Evolutionary conservation across 2,113 vertebrate species (phyloP).

Genomic region (Pelecanus crispus): DNA sequence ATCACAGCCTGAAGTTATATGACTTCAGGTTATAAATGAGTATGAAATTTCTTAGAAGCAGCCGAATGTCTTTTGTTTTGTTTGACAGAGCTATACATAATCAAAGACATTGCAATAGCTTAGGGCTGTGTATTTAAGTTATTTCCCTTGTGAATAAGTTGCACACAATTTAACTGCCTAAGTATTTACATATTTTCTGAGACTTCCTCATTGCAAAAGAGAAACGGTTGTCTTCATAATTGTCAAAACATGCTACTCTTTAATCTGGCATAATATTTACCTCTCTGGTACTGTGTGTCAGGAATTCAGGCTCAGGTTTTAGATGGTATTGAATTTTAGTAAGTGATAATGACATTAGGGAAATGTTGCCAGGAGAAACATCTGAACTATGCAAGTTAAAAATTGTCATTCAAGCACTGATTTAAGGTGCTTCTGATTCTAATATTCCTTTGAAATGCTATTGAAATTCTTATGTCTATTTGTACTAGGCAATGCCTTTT

Average conservation of each 20-base stretch:
- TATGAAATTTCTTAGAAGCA: not conserved
- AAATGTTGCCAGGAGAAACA: conserved; percentile 42
- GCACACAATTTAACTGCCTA: conserved; percentile 9
- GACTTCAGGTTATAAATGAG: not conserved
- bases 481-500: not conserved
- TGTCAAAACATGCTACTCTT: conserved; percentile 49
- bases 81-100: not conserved
- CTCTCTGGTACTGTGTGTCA: conserved; percentile 11
- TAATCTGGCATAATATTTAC: conserved; percentile 41
- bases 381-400: conserved; percentile 44
- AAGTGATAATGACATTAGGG: conserved; percentile 47
- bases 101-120: not conserved
- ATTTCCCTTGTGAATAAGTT: not conserved
- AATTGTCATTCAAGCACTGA: not conserved
- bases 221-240: conserved; percentile 10
- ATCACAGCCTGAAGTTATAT: not conserved
- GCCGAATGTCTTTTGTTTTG: not conserved
- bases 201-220: conserved; percentile 30
- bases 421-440: not conserved
- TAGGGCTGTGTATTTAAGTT: not conserved
- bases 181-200: conserved; percentile 53
- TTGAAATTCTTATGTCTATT: not conserved
- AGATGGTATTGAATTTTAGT: conserved; percentile 54
- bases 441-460: conserved; percentile 13
- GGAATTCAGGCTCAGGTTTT: conserved; percentile 45